Conservation (phyloP, 2,797 vertebrate species). For the Pangasius djambal region DNA sequence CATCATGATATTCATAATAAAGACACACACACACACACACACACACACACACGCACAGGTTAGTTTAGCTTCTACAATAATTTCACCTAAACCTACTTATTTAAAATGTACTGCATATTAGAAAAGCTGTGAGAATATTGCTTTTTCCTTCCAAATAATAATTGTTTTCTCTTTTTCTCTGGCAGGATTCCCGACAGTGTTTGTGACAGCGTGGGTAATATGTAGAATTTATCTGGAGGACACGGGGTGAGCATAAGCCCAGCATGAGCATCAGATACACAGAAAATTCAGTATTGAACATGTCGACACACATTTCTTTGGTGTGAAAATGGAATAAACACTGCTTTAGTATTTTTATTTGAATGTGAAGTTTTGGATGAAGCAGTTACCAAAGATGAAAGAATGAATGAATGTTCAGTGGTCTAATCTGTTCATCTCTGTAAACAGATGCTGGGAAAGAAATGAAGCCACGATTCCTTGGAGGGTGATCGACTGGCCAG, state of each 20-base stretch:
- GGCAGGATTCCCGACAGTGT: conserved; percentile 86
- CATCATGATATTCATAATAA: conserved; percentile 43
- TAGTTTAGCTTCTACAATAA: background rate
- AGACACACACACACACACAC: background rate
- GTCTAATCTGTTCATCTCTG: background rate
- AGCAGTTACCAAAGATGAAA: background rate
- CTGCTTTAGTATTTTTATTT: background rate
- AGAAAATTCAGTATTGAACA: conserved; percentile 11
- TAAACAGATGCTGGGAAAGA: conserved; percentile 89
- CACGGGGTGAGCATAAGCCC: conserved; percentile 75
- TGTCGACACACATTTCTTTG: background rate
- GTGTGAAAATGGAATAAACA: background rate
- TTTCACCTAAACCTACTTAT: background rate
- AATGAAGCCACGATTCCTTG: conserved; percentile 81
- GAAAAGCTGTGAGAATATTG: background rate
- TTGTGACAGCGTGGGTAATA: conserved; percentile 80
- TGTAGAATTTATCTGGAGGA: conserved; percentile 86
- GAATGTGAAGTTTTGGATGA: background rate
- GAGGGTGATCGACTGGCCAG: conserved; percentile 88
- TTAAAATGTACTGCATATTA: background rate
- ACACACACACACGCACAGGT: background rate
- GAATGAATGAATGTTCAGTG: background rate
- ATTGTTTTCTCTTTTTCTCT: background rate
- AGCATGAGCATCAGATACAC: background rate
- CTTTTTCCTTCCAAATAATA: background rate